phyloP scores from a whole-genome alignment of 1,140 invertebrate species.

The Condylostylus longicornis region DNA sequence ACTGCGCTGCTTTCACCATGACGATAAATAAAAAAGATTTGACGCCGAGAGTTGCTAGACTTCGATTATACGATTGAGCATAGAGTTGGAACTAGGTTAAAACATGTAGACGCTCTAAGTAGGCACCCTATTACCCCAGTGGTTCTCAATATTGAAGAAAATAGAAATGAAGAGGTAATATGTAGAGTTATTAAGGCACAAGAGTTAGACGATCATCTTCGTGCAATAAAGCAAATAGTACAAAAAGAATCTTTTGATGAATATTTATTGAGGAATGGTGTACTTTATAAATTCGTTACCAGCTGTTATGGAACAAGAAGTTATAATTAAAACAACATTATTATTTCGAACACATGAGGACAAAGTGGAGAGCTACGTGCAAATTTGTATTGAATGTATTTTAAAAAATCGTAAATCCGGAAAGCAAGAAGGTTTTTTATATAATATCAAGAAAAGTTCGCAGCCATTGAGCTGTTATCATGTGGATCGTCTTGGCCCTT shows the following conservation, averaged over 20 bases:
- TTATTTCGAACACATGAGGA: no score
- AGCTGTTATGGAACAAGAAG: no score
- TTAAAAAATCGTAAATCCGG: conserved; percentile 18
- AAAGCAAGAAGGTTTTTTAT: conserved; percentile 27
- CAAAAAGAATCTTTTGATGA: no score
- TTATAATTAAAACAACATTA: no score
- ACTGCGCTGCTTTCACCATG: conserved; percentile 17
- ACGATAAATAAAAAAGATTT: conserved; percentile 17
- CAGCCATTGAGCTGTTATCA: conserved; percentile 14
- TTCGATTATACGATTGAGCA: conserved; percentile 29
- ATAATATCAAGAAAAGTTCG: conserved; percentile 19
- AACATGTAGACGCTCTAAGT: conserved; percentile 33
- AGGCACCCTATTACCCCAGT: conserved; percentile 1
- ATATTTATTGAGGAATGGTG: no score
- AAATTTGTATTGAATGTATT: conserved; percentile 25
- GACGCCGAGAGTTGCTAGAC: conserved; percentile 11
- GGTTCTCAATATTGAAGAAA: no score
- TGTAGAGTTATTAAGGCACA: no score
- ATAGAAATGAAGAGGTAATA: no score
- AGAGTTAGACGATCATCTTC: no score
- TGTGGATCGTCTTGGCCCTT: conserved; percentile 13
- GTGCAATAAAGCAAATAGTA: no score
- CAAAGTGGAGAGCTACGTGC: conserved; percentile 20
- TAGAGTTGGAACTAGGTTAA: conserved; percentile 23
- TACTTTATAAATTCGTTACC: no score